Base-by-base conservation (phyloP, 2,797 vertebrate genomes). In the Cirrhinus molitorella region DNA sequence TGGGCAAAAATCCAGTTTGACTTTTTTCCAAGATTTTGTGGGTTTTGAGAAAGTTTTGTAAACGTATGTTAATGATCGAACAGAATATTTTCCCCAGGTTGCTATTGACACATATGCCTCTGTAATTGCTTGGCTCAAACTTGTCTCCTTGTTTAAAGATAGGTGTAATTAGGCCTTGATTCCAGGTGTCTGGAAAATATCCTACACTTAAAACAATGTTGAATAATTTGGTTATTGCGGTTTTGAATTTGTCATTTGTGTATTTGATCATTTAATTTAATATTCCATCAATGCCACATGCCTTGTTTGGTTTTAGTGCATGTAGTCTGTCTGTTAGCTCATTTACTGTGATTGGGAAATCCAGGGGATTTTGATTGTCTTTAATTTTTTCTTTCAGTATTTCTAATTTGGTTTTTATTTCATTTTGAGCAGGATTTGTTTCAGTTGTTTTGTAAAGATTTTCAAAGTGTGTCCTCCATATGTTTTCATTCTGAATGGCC, bases 271-370 rank as follows among this genome's bases (percentile, higher is more conserved):
- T 51, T 72, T 21, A 0, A 5, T 72, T 72, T 25, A 51, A 72
- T 72, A 31, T 72, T 51, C 45, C 23, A 51, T 51, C 70, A 28
- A 31, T 51, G 14, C 45, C 23, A 19, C 23, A 19, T 31, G 70
- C 17, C 1, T 71, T 71, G 23, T 71, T 49, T 0, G 43, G 14
- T 71, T 45, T 70, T 16, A 70, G 43, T 47, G 21, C 40, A 70
- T 68, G 21, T 14, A 68, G 17, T 67, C 17, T 45, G 23, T 49
- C 2, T 49, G 47, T 31, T 5, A 31, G 16, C 8, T 71, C 14
- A 47, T 47, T 25, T 70, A 70, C n/a, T 72, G 23, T 16, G 63
- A 66, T 17, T 25, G 68, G 68, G 23, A 47, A 47, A 68, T 67
- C 37, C 1, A 67, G 65, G 5, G 19, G 37, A 10, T 43, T 71